phyloP scores from a whole-genome alignment of 2,888 invertebrate genomes.

The Cryptus armator region DNA sequence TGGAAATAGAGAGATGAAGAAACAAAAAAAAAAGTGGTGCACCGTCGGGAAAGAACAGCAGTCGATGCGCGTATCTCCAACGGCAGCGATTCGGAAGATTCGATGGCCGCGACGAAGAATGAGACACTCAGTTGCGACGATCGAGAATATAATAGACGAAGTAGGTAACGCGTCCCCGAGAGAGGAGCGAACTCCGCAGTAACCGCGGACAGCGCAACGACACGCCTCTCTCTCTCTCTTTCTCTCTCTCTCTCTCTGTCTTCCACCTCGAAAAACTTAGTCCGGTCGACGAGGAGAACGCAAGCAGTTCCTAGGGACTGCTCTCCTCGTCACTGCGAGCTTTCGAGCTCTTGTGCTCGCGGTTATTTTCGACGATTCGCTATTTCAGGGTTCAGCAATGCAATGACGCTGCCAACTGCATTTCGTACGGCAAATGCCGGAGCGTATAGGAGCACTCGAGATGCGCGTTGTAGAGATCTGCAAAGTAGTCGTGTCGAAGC shows the following conservation, averaged over 20 bases:
- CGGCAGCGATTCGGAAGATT: constrained; percentile 60
- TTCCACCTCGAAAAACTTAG: neutral
- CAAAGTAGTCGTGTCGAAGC: neutral
- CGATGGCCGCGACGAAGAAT: constrained; percentile 23
- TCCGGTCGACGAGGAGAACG: neutral
- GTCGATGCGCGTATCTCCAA: constrained; percentile 47
- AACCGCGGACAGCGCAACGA: constrained; percentile 2
- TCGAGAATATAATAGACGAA: constrained; percentile 12
- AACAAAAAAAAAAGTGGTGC: constrained; percentile 26
- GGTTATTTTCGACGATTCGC: constrained; percentile 60
- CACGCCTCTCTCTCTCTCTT: neutral
- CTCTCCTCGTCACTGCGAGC: neutral
- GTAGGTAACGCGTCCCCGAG: neutral
- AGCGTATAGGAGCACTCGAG: constrained; percentile 41
- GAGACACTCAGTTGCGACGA: neutral
- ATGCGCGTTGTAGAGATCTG: constrained; percentile 12
- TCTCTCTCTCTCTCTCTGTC: neutral
- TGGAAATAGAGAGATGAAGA: neutral
- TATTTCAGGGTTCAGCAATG: constrained; percentile 63
- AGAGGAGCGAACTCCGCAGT: neutral
- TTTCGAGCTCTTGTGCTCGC: constrained; percentile 14
- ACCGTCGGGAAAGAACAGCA: constrained; percentile 45
- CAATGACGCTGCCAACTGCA: constrained; percentile 55
- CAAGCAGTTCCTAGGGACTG: neutral
- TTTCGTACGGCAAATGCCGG: constrained; percentile 52